These are phyloP conservation scores for Danio kyathit DNA, from an alignment of 2,797 vertebrate species.

Conservation along the genomic window DNA sequence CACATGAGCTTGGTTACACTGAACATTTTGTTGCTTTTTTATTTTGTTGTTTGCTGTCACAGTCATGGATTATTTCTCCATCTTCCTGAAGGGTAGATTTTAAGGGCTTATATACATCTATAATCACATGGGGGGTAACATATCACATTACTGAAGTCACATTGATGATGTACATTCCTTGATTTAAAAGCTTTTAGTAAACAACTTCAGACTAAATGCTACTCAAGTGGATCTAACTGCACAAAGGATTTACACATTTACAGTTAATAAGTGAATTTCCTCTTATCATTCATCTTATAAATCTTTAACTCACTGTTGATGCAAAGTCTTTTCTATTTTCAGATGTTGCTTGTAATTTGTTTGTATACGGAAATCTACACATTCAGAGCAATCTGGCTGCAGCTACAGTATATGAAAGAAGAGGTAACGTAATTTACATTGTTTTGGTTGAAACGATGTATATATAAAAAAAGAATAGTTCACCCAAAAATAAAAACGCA, in stretches of 20 bases:
- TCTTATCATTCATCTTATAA: not conserved
- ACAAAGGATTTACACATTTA: not conserved
- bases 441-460: no score
- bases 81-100: no score
- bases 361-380: not conserved
- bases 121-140: no score
- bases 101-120: no score
- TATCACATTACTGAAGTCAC: no score
- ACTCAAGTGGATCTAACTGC: not conserved
- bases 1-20: no score
- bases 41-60: no score
- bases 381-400: not conserved
- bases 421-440: no score
- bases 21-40: no score
- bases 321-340: not conserved
- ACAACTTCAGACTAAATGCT: not conserved
- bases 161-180: not conserved
- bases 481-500: no score
- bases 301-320: not conserved
- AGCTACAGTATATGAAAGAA: not conserved
- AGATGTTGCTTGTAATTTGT: slow-evolving; percentile 6
- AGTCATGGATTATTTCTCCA: no score
- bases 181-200: not conserved
- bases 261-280: not conserved
- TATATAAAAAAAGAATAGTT: no score